Evolutionary conservation across 2,888 invertebrate genomes (phyloP).

Genomic region (Drosophila mimetica): DNA sequence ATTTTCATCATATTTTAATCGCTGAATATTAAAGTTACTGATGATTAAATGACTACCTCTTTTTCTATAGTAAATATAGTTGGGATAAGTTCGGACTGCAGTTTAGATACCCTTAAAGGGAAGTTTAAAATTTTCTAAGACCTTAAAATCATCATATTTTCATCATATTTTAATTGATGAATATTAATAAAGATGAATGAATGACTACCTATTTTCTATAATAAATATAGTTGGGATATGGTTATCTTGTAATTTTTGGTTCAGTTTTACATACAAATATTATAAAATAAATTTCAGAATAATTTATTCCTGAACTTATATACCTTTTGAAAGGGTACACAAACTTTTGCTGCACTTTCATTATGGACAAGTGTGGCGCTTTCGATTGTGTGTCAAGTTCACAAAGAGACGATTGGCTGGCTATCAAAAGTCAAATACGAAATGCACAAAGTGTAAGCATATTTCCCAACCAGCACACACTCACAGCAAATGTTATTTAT

Average conservation of each 20-base stretch:
- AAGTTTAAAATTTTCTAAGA: not conserved
- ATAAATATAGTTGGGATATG: not conserved
- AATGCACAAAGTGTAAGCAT: constrained; percentile 26
- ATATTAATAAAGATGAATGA: too few species aligned
- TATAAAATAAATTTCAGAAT: too few species aligned
- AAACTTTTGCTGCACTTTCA: not conserved
- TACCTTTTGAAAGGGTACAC: not conserved
- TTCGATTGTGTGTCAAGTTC: constrained; percentile 67
- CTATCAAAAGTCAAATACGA: constrained; percentile 50
- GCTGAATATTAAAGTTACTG: too few species aligned
- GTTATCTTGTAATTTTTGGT: too few species aligned
- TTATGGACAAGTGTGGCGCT: constrained; percentile 13
- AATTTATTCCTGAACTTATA: not conserved
- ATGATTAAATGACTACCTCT: too few species aligned
- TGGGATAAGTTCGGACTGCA: not conserved
- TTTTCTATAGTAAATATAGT: not conserved
- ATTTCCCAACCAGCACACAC: constrained; percentile 21
- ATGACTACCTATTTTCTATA: not conserved
- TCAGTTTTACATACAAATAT: too few species aligned
- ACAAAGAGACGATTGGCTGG: constrained; percentile 35
- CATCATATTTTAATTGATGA: too few species aligned
- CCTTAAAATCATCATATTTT: not conserved
- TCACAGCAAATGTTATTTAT: constrained; percentile 29
- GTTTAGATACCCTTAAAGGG: not conserved
- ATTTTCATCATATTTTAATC: too few species aligned